These are phyloP conservation scores for Chelon labrosus DNA, from an alignment of 2,797 vertebrate species.

Conservation along the genomic window DNA sequence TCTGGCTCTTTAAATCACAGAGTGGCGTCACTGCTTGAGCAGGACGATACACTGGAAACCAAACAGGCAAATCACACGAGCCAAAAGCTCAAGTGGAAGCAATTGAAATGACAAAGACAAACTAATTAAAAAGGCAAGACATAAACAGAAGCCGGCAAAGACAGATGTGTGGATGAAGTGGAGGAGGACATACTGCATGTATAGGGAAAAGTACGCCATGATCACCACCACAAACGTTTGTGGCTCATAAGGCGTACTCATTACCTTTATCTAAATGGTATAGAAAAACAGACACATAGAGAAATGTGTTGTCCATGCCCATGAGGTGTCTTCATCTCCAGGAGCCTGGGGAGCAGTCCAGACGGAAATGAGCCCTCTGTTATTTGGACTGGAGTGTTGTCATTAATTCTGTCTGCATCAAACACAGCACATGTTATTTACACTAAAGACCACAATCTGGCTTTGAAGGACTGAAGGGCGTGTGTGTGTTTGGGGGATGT, in stretches of 20 bases:
- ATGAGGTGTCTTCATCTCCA: constrained; percentile 63
- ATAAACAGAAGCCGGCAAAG: constrained; percentile 2
- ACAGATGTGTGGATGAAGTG: neutral
- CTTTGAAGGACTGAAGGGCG: constrained; percentile 72
- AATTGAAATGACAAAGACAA: constrained; percentile 15
- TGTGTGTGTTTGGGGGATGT: constrained; percentile 38
- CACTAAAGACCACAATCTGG: constrained; percentile 84
- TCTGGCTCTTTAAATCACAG: constrained; percentile 65
- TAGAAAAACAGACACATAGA: constrained; percentile 17
- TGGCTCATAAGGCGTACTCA: too few species aligned
- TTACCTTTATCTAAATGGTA: too few species aligned
- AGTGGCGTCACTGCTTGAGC: constrained; percentile 45
- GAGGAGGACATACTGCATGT: too few species aligned
- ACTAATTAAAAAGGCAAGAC: neutral
- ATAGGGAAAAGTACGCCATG: neutral
- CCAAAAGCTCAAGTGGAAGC: constrained; percentile 13
- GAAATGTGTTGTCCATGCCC: constrained; percentile 43
- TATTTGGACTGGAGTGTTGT: constrained; percentile 84
- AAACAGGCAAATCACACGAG: constrained; percentile 32
- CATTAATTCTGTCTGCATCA: constrained; percentile 86
- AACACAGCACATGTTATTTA: constrained; percentile 86
- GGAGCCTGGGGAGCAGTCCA: constrained; percentile 55
- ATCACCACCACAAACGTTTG: neutral
- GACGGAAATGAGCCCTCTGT: constrained; percentile 82
- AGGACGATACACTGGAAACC: constrained; percentile 35